Evolutionary conservation across 2,797 vertebrate genomes (phyloP), one percentile per base, ranked within the genome.

Genomic region (Yasuhikotakia modesta): DNA sequence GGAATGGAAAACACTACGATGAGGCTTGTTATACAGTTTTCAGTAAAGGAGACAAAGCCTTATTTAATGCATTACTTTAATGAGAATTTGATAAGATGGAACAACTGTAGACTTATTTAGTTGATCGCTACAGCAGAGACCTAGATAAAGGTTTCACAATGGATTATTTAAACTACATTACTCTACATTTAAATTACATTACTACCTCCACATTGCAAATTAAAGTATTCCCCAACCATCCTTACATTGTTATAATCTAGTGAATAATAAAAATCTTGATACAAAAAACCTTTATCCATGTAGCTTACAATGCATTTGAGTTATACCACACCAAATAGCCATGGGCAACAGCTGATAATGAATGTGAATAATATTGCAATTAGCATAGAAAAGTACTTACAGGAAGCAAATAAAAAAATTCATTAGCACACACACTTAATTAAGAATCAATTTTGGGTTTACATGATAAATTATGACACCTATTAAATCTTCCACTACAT

Each of bases 401-500:
- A 98, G 96, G 95, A 96, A 98, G 98, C 96, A 98, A 98, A 99
- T 99, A 99, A 98, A 98, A 99, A 99, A 98, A 98, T 96, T 98
- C 96, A 99, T 99, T 99, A 99, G 96, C 92, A 93, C 89, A 94
- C 93, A 87, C 95, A 97, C 96, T 99, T 99, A 99, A 99, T 99
- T 99, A 99, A 99, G 96, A 98, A 98, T 96, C 96, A 99, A 95
- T 99, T 99, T 98, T 98, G 90, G 86, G 95, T 97, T 96, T 97
- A 97, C 95, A 96, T 98, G 97, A 99, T 99, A 98, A 98, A 99
- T 99, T 98, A 99, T 99, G 96, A 98, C 97, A 98, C 95, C 96
- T 97, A 99, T 98, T 99, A 99, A 98, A 99, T 98, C 95, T 96
- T 94, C 93, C 84, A 88, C 93, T 95, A 93, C 94, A 92, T 92